Evolutionary conservation across 1,140 invertebrate species (phyloP).

Genomic region (Lordiphosa stackelbergi): DNA sequence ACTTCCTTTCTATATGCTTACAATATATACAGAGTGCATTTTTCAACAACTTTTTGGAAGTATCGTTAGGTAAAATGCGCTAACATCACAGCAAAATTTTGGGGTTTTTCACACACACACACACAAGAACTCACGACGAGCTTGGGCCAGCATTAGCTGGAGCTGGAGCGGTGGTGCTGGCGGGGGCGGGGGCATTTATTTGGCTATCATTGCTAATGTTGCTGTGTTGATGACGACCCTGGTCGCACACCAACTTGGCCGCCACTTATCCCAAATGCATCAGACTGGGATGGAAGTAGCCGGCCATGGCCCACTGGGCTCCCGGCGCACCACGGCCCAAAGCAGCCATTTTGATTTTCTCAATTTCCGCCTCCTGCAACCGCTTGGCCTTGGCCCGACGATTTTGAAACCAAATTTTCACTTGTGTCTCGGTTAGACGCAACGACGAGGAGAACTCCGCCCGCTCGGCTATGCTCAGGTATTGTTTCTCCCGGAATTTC

Average conservation of each 20-base stretch:
- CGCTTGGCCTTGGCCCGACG: conserved; percentile 95
- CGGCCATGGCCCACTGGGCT: conserved; percentile 76
- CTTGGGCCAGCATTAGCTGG: conserved; percentile 19
- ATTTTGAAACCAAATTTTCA: conserved; percentile 99
- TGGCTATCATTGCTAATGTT: conserved; percentile 34
- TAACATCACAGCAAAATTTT: conserved; percentile 77
- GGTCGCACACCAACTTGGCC: conserved; percentile 55
- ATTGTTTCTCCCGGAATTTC: conserved; percentile 97
- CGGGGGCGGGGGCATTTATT: conserved; percentile 39
- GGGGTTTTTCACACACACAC: conserved; percentile 37
- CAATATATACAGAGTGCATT: conserved; percentile 71
- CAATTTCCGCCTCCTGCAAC: conserved; percentile 95
- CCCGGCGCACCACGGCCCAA: conserved; percentile 78
- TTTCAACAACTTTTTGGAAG: conserved; percentile 64
- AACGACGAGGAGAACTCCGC: conserved; percentile 97
- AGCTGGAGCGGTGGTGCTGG: not conserved
- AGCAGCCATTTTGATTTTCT: conserved; percentile 89
- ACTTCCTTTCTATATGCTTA: conserved; percentile 35
- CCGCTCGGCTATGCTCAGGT: conserved; percentile 96
- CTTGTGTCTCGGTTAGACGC: conserved; percentile 96
- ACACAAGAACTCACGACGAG: conserved; percentile 6
- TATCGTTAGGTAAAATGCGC: conserved; percentile 75
- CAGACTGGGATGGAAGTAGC: conserved; percentile 76
- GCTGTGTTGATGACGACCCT: conserved; percentile 7
- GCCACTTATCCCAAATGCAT: conserved; percentile 77